Conservation (phyloP, 2,888 invertebrate species). For the Acleris emargana region DNA sequence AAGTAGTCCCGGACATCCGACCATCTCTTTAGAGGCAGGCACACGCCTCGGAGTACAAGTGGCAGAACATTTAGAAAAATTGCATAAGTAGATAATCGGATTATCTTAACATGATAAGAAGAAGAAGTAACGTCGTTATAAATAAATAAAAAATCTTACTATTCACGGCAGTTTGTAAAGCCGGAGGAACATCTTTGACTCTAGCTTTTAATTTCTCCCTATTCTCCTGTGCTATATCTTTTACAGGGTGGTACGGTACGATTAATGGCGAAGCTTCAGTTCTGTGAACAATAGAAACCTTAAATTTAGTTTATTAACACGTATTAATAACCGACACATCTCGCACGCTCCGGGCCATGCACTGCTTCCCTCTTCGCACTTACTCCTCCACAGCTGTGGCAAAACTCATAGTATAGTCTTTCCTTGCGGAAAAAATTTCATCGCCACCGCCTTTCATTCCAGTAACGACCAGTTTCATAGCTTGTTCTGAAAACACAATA, state of each 20-base stretch:
- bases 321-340: no score
- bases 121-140: no score
- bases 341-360: neutral
- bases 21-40: no score
- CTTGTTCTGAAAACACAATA: conserved; percentile 48
- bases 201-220: conserved; percentile 53
- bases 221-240: conserved; percentile 64
- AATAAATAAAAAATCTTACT: conserved; percentile 43
- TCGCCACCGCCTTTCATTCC: conserved; percentile 58
- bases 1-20: no score
- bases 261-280: conserved; percentile 56
- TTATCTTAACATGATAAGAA: no score
- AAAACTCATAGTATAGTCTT: conserved; percentile 56
- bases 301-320: no score
- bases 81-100: no score
- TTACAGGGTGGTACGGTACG: conserved; percentile 59
- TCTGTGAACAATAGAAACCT: conserved; percentile 41
- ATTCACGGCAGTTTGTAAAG: conserved; percentile 57
- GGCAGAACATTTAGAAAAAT: no score
- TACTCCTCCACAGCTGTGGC: conserved; percentile 59
- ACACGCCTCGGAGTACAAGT: no score
- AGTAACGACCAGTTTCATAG: conserved; percentile 50
- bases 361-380: conserved; percentile 33
- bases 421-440: conserved; percentile 51
- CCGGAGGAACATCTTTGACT: conserved; percentile 50